phyloP scores from a whole-genome alignment of 2,113 vertebrate genomes.

The Beaufortia kweichowensis region DNA sequence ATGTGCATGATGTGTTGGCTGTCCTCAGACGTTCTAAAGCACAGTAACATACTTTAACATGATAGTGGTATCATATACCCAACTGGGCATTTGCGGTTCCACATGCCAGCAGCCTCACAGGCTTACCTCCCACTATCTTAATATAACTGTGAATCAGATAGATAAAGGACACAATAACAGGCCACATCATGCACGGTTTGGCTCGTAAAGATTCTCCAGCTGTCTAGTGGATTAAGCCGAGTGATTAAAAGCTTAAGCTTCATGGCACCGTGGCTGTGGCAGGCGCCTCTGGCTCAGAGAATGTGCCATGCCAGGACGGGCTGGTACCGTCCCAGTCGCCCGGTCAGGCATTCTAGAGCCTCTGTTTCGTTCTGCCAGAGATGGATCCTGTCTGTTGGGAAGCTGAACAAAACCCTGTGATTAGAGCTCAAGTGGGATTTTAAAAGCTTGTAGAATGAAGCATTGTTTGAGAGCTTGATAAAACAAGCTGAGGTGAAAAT shows the following conservation, averaged over 20 bases:
- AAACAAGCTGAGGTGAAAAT: background rate
- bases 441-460: background rate
- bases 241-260: constrained; percentile 78
- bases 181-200: constrained; percentile 71
- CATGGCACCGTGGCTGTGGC: constrained; percentile 71
- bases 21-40: background rate
- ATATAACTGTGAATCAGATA: constrained; percentile 41
- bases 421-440: background rate
- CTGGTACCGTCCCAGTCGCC: constrained; percentile 37
- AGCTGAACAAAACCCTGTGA: background rate
- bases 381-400: constrained; percentile 53
- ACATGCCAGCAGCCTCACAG: constrained; percentile 13
- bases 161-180: constrained; percentile 42
- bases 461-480: background rate
- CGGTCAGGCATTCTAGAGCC: constrained; percentile 4
- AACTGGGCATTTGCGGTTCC: constrained; percentile 1
- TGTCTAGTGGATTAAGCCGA: constrained; percentile 72
- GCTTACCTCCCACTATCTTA: constrained; percentile 29
- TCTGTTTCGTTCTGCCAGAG: constrained; percentile 53
- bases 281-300: constrained; percentile 72
- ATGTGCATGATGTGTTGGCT: background rate
- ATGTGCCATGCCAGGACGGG: constrained; percentile 61
- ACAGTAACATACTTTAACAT: constrained; percentile 3
- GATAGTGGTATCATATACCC: constrained; percentile 3
- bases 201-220: constrained; percentile 76